phyloP scores from a whole-genome alignment of 2,113 vertebrate genomes.

The Aplodontia rufa region DNA sequence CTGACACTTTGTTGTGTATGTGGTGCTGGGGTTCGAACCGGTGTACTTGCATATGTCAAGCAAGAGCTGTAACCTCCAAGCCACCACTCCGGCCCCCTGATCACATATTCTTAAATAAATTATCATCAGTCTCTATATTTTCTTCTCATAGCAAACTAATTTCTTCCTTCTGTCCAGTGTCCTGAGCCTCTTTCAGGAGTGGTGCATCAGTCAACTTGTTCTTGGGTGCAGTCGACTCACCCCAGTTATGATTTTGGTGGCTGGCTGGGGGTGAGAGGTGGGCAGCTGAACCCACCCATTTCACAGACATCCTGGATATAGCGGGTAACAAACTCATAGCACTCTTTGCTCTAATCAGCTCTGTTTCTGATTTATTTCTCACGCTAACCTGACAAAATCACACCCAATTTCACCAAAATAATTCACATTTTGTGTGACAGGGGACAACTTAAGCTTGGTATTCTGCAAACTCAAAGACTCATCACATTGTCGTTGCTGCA shows the following conservation, averaged over 20 bases:
- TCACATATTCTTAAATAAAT: background rate
- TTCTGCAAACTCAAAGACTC: conserved; percentile 50
- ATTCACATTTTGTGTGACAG: background rate
- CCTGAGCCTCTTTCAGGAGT: background rate
- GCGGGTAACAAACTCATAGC: background rate
- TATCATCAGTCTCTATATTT: background rate
- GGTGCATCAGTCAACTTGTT: background rate
- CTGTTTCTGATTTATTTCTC: background rate
- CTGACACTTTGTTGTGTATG: no score
- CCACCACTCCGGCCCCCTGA: no score
- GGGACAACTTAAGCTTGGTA: background rate
- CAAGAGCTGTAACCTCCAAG: no score
- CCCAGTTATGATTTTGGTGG: background rate
- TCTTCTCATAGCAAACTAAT: background rate
- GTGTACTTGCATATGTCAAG: no score
- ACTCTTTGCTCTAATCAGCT: background rate
- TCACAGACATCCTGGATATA: rapidly evolving
- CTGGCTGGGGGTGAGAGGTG: no score
- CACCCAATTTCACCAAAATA: background rate
- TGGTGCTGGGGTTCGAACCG: no score
- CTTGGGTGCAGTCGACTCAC: no score
- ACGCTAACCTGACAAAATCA: background rate
- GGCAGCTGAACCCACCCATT: rapidly evolving
- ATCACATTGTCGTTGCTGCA: background rate
- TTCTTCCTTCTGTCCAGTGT: background rate